Percentiles rank a stretch among this genome's conserved stretches.
Evolutionary conservation across 2,113 vertebrate genomes (phyloP).

Genomic region (Saccopteryx bilineata): DNA sequence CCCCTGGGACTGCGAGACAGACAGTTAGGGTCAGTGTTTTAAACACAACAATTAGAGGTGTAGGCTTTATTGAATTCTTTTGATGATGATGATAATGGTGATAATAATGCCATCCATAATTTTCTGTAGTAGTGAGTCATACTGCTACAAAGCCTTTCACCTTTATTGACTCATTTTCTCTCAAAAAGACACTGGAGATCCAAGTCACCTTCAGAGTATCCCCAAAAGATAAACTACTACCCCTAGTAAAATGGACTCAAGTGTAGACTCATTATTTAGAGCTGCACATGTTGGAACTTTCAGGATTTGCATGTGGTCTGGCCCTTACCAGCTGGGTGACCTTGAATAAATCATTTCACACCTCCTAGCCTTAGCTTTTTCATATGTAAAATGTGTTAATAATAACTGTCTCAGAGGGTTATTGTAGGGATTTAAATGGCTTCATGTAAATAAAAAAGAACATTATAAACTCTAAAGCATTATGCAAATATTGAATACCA

Average conservation of each 20-base stretch:
- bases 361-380: slow-evolving; percentile 60
- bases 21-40: neutral
- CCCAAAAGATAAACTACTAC: neutral
- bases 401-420: slow-evolving; percentile 80
- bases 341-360: slow-evolving; percentile 74
- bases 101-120: neutral
- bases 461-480: slow-evolving; percentile 72
- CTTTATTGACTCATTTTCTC: slow-evolving; percentile 58
- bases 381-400: slow-evolving; percentile 83
- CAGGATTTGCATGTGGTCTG: slow-evolving; percentile 74
- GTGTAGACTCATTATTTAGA: slow-evolving; percentile 19
- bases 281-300: neutral
- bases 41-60: neutral
- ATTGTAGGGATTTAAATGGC: slow-evolving; percentile 71
- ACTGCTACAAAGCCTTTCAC: slow-evolving; percentile 45
- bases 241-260: neutral
- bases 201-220: neutral
- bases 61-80: slow-evolving; percentile 14
- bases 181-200: slow-evolving; percentile 38
- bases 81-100: neutral
- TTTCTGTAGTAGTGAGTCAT: slow-evolving; percentile 58
- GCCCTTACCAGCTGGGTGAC: slow-evolving; percentile 79
- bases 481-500: slow-evolving; percentile 83
- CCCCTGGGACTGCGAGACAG: neutral
- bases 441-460: slow-evolving; percentile 83